These are phyloP conservation scores for Aporophyla lueneburgensis DNA, from an alignment of 2,888 invertebrate genomes.

Conservation along the genomic window DNA sequence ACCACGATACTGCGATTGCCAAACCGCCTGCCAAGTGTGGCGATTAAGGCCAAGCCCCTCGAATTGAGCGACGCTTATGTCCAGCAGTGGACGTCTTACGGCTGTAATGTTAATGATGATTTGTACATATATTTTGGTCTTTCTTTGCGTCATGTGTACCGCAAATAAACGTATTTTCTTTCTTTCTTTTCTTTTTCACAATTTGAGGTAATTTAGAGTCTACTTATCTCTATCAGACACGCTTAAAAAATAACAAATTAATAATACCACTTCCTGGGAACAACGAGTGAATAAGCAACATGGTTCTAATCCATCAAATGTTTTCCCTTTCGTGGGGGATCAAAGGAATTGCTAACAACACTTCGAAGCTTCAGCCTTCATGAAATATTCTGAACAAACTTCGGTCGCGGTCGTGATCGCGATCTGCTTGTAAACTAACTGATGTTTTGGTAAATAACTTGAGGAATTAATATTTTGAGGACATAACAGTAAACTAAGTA, in stretches of 20 bases:
- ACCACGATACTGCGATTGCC: too few relatives aligned
- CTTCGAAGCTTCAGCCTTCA: constrained; percentile 33
- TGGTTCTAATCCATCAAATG: constrained; percentile 58
- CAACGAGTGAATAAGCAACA: constrained; percentile 47
- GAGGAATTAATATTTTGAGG: constrained; percentile 2
- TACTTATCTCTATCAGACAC: background rate
- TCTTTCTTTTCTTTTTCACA: too few relatives aligned
- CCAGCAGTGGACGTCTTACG: too few relatives aligned
- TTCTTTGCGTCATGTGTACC: too few relatives aligned
- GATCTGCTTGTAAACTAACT: constrained; percentile 9
- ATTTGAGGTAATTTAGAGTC: background rate
- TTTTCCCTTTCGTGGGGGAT: constrained; percentile 43
- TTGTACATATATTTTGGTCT: too few relatives aligned
- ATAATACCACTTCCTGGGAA: constrained; percentile 20
- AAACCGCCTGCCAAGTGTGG: too few relatives aligned
- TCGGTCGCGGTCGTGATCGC: constrained; percentile 6
- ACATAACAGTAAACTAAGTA: too few relatives aligned
- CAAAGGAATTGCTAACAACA: constrained; percentile 62
- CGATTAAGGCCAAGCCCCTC: too few relatives aligned
- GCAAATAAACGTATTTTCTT: too few relatives aligned
- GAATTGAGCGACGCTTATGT: too few relatives aligned
- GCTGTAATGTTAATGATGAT: too few relatives aligned
- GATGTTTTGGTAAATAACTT: constrained; percentile 23
- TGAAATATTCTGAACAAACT: constrained; percentile 54
- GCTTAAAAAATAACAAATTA: constrained; percentile 14